Percentiles rank a stretch among this genome's conserved stretches.
phyloP scores from a whole-genome alignment of 2,888 invertebrate species.

The Rhagophthalmus giganteus region DNA sequence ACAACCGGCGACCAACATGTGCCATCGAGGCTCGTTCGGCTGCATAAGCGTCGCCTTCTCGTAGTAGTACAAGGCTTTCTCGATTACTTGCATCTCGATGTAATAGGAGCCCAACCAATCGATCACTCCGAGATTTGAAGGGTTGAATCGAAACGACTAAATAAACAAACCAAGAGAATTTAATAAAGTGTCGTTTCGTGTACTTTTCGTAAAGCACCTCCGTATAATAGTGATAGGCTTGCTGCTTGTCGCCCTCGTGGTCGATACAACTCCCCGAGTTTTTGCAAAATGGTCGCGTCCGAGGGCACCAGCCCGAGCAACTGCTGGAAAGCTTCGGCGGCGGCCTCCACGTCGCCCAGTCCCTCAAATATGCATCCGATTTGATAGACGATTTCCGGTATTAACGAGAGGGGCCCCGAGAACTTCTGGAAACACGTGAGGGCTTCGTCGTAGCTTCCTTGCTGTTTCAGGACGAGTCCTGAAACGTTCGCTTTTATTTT shows the following conservation, averaged over 20 bases:
- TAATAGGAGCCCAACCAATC: conserved; percentile 90
- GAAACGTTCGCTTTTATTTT: neutral
- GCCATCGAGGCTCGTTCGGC: conserved; percentile 82
- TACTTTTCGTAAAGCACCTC: conserved; percentile 61
- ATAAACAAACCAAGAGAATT: conserved; percentile 16
- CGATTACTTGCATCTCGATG: conserved; percentile 84
- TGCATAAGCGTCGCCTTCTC: conserved; percentile 76
- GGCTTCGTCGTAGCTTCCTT: conserved; percentile 72
- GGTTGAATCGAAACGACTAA: conserved; percentile 72
- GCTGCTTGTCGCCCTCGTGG: conserved; percentile 86
- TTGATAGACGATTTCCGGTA: conserved; percentile 67
- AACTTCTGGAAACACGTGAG: conserved; percentile 80
- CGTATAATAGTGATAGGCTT: conserved; percentile 81
- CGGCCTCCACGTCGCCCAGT: conserved; percentile 63
- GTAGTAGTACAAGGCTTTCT: conserved; percentile 83
- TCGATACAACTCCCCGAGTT: conserved; percentile 90
- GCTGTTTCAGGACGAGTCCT: conserved; percentile 72
- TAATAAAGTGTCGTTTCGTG: neutral
- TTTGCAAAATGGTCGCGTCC: conserved; percentile 87
- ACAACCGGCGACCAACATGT: conserved; percentile 83
- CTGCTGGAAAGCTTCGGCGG: conserved; percentile 71
- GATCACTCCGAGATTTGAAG: conserved; percentile 74
- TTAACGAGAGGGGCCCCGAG: conserved; percentile 60
- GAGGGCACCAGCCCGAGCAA: conserved; percentile 81
- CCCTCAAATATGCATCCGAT: conserved; percentile 77